A percentile compares a stretch with the other conserved stretches of the same genome.
These are phyloP conservation scores for Psammodynastes pulverulentus DNA, from an alignment of 2,113 vertebrate genomes.

Conservation along the genomic window DNA sequence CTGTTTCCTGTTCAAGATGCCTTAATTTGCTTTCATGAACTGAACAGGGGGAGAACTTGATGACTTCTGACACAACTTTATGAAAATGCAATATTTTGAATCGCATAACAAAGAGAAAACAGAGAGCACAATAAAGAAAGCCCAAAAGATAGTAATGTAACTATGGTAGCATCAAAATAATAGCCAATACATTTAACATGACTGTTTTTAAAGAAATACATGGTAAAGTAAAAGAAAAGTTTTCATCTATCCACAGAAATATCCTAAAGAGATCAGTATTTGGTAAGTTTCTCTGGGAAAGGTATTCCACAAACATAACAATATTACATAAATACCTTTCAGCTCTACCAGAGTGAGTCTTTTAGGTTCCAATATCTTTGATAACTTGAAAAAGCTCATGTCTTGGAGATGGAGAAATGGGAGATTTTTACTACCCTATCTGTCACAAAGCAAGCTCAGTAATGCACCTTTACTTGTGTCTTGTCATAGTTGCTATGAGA, in stretches of 20 bases:
- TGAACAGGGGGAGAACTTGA: background rate
- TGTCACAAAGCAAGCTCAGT: background rate
- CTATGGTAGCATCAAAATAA: background rate
- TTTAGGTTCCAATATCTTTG: background rate
- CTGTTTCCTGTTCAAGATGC: background rate
- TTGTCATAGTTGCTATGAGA: background rate
- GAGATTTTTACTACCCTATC: background rate
- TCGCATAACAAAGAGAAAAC: background rate
- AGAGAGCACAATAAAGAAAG: background rate
- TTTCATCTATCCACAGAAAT: background rate
- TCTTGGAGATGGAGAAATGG: background rate
- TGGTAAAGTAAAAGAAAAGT: background rate
- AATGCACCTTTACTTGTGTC: background rate
- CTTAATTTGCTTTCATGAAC: background rate
- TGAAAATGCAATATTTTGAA: background rate
- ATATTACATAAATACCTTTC: background rate
- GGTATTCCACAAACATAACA: background rate
- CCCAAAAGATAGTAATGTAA: background rate
- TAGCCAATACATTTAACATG: background rate
- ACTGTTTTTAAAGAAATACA: background rate
- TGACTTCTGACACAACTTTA: background rate
- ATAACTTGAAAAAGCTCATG: background rate
- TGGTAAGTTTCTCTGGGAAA: background rate
- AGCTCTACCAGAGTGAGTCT: background rate
- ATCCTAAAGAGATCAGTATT: background rate